Base-by-base conservation (phyloP, 2,113 vertebrate genomes). In the Oreochromis spilurus region DNA sequence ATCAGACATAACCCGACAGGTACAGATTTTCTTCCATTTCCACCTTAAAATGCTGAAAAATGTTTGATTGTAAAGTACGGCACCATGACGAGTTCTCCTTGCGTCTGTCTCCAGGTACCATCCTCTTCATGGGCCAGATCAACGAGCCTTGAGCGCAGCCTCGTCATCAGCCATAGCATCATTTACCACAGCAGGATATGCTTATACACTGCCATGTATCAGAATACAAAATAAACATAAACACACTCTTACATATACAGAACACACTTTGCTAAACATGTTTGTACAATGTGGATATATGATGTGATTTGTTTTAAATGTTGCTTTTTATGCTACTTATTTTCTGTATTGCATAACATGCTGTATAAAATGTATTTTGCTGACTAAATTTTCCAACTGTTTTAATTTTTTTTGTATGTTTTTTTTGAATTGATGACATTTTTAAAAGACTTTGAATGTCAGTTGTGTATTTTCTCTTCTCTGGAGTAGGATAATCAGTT, bases 121-220 rank as follows among this genome's bases (percentile, higher is more conserved):
- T 99, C 90, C 97, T 99, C 89, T 99, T 99, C 86, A 97, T 97
- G 97, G 98, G 98, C 80, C 98, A 98, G 95, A 97, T 99, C 94
- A 98, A 98, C 96, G 96, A 97, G 91, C 98, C 98, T 91, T 98
- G 91, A 96, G 96, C 17, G 83, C 10, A 77, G 43, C 82, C 55
- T 82, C 65, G 14, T 2, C 57, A 36, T 34, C 50, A 55, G 45
- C 14, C 50, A 16, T n/a, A 50, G 62, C 84, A 34, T 86, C 82
- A 48, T 21, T 67, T 19, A 21, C 45, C 85, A 50, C 58, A 55
- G 88, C 5, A n/a, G 11, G 82, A 79, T 79, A 54, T 34, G 77
- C 48, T 58, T 81, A 75, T 72, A 84, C 78, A 83, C 80, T 83
- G 84, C 21, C 85, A 78, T 7, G 34, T 50, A n/a, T 50, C 43